These are phyloP conservation scores for Macrophya alboannulata DNA, from an alignment of 2,888 invertebrate species.

Conservation along the genomic window DNA sequence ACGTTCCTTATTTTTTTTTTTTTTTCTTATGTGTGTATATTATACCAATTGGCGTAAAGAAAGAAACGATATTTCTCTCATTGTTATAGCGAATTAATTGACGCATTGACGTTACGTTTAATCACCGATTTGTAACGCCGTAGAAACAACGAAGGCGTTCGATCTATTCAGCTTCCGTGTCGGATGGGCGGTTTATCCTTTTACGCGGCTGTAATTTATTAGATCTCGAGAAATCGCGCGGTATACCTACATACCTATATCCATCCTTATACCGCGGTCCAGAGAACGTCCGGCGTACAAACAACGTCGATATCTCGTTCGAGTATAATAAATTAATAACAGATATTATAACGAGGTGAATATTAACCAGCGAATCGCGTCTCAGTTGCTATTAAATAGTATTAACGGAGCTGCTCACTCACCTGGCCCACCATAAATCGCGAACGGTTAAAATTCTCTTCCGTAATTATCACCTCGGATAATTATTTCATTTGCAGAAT, in stretches of 20 bases:
- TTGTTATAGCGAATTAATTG: conserved; percentile 3
- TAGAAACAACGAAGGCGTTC: conserved; percentile 47
- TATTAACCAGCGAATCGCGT: conserved; percentile 46
- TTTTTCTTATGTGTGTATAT: background rate
- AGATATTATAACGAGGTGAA: conserved; percentile 52
- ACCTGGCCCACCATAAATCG: conserved; percentile 29
- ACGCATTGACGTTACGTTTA: conserved; percentile 36
- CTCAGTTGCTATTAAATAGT: conserved; percentile 36
- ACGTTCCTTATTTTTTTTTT: background rate
- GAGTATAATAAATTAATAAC: conserved; percentile 33
- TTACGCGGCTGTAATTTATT: conserved; percentile 45
- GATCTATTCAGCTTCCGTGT: conserved; percentile 53
- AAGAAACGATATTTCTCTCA: background rate
- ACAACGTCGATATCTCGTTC: conserved; percentile 48
- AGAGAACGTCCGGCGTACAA: conserved; percentile 29
- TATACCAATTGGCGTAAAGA: background rate
- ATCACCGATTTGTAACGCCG: conserved; percentile 43
- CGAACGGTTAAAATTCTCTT: conserved; percentile 23
- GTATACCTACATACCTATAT: background rate
- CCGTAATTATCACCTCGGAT: background rate
- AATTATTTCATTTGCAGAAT: background rate
- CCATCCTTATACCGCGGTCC: background rate
- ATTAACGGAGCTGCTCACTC: background rate
- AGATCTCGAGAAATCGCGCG: conserved; percentile 42
- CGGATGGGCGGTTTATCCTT: conserved; percentile 54